These are phyloP conservation scores for Clanis bilineata DNA, from an alignment of 2,888 invertebrate species.

Conservation along the genomic window DNA sequence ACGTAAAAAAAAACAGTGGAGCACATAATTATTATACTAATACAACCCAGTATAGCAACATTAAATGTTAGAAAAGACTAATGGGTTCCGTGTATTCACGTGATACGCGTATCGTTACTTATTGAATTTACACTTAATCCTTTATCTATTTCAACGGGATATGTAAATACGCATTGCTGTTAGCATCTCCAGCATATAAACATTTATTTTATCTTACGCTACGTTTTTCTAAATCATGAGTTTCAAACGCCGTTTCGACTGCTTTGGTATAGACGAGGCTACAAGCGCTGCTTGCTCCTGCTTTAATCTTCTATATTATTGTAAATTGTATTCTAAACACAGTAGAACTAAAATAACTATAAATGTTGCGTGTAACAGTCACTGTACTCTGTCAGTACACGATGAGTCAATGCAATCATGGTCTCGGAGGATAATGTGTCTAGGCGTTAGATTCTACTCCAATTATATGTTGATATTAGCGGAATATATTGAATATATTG, in stretches of 20 bases:
- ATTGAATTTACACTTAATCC: not conserved
- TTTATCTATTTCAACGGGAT: not conserved
- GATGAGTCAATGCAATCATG: constrained; percentile 81
- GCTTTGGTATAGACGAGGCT: no score
- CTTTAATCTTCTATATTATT: constrained; percentile 67
- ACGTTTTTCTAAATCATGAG: not conserved
- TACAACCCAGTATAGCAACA: no score
- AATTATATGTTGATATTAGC: constrained; percentile 68
- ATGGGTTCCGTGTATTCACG: no score
- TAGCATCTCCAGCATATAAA: no score
- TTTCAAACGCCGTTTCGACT: not conserved
- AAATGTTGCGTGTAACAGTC: constrained; percentile 65
- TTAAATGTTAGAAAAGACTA: no score
- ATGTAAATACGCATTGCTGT: not conserved
- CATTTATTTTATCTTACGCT: not conserved
- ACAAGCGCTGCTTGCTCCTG: constrained; percentile 66
- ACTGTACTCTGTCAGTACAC: constrained; percentile 67
- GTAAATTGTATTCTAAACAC: constrained; percentile 70
- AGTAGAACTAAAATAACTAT: constrained; percentile 66
- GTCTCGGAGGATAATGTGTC: constrained; percentile 65
- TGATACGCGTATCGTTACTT: not conserved
- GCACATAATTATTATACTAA: not conserved
- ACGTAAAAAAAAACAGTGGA: not conserved
- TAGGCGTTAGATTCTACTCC: constrained; percentile 57
- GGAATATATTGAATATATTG: constrained; percentile 79